Evolutionary conservation across 2,797 vertebrate genomes (phyloP), one percentile per base, ranked within the genome.

Genomic region (Philypnodon macrostomus): DNA sequence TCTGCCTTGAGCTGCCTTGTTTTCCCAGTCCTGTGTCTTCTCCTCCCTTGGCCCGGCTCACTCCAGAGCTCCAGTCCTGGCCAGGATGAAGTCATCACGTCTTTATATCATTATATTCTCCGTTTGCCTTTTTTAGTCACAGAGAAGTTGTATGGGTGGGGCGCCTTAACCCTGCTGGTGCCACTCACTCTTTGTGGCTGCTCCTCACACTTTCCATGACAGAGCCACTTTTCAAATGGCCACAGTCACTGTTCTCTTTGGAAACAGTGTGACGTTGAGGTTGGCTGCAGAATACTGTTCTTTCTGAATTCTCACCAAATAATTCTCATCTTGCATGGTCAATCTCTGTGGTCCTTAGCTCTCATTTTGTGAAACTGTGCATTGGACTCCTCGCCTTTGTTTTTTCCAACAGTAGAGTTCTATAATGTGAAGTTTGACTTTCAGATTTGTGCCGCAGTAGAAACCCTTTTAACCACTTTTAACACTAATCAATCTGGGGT

Each of bases 91-190:
- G 86, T 89, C 89, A 86, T 88, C 83, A 81, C 85, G 80, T 81
- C 84, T 85, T 84, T 86, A 83, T 86, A 84, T 82, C 67, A 79
- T 87, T 89, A 87, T 87, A 87, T 83, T 80, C 83, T 81, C 76
- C 71, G 83, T 88, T 84, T 85, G 86, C 87, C 87, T 88, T 91
- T 90, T 91, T 90, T 90, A 91, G 89, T 86, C 83, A 89, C 81
- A 87, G 81, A 83, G 78, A 75, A 67, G 77, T 75, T 58, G 49
- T 39, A 72, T 80, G 80, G 82, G 85, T 79, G 83, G 82, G 75
- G 80, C 72, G 16, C 74, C 73, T 75, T 77, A 77, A 77, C 72
- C 73, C 74, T 66, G 67, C 55, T 79, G 6, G 54, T 66, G 72
- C 70, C 73, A 33, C 67, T 72, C 49, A 49, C 54, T 67, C 81